Conservation (phyloP, 2,888 invertebrate genomes). For the Campoletis raptor region DNA sequence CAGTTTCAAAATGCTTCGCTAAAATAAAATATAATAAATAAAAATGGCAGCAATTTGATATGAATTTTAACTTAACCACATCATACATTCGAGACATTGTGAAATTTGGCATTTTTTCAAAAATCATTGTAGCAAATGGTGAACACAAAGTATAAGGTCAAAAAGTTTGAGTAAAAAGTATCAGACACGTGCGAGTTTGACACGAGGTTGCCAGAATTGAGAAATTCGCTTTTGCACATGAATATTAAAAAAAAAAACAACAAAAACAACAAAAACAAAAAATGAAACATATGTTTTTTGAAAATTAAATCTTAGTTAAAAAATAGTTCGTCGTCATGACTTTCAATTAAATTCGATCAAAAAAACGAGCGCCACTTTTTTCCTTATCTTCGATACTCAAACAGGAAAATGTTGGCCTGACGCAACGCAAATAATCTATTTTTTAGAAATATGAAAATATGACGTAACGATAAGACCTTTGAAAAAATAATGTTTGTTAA, state of each 20-base stretch:
- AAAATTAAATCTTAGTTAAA: neutral
- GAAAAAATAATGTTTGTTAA: neutral
- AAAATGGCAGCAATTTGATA: neutral
- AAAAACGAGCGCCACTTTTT: neutral
- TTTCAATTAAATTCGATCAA: neutral
- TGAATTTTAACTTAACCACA: neutral
- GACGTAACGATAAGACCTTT: neutral
- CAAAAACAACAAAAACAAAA: neutral
- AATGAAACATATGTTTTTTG: neutral
- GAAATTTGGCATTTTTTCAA: neutral
- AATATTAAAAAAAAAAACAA: neutral
- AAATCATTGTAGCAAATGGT: neutral
- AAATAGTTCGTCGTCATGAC: neutral
- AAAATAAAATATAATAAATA: neutral
- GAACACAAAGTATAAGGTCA: neutral
- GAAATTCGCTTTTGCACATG: neutral
- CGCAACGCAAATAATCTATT: neutral
- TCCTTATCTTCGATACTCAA: neutral
- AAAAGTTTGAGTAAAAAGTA: neutral
- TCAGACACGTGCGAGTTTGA: neutral
- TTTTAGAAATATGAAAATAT: neutral
- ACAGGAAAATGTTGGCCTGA: neutral
- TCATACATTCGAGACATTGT: neutral
- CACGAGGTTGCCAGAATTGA: neutral
- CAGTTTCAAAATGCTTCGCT: neutral